phyloP scores from a whole-genome alignment of 2,888 invertebrate genomes.

The Oeneis ivallda region DNA sequence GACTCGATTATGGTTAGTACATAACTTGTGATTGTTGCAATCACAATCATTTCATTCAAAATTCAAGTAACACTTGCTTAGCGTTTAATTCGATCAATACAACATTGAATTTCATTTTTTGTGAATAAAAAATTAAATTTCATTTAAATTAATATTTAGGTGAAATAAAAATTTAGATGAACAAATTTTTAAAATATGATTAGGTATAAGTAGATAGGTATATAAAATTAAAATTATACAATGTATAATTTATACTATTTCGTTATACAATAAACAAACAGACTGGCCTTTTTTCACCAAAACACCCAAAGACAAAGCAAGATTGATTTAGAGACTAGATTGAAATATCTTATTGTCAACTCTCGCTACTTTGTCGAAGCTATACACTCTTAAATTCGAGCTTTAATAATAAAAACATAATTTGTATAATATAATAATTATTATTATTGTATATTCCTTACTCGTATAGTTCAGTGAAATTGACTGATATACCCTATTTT shows the following conservation, averaged over 20 bases:
- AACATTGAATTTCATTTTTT: not conserved
- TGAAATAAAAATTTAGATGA: not conserved
- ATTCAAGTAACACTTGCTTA: not conserved
- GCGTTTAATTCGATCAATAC: not conserved
- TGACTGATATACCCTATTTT: conserved; percentile 73
- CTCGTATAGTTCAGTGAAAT: conserved; percentile 71
- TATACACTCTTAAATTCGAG: conserved; percentile 73
- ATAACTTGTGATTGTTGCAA: not conserved
- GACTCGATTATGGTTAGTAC: not conserved
- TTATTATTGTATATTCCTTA: conserved; percentile 44
- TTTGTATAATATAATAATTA: conserved; percentile 61
- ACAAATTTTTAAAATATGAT: not conserved
- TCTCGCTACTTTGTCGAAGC: conserved; percentile 68
- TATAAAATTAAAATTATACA: conserved; percentile 15
- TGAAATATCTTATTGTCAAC: conserved; percentile 72
- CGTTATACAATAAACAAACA: conserved; percentile 15
- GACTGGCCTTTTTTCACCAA: conserved; percentile 38
- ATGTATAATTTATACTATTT: conserved; percentile 17
- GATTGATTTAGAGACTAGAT: conserved; percentile 73
- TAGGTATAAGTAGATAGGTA: not conserved
- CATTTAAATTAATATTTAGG: not conserved
- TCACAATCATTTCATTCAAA: not conserved
- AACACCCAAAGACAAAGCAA: conserved; percentile 57
- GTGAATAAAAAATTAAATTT: not conserved
- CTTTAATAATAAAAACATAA: conserved; percentile 56